Evolutionary conservation across 1,140 invertebrate genomes (phyloP).

Genomic region (Drosophila willistoni): DNA sequence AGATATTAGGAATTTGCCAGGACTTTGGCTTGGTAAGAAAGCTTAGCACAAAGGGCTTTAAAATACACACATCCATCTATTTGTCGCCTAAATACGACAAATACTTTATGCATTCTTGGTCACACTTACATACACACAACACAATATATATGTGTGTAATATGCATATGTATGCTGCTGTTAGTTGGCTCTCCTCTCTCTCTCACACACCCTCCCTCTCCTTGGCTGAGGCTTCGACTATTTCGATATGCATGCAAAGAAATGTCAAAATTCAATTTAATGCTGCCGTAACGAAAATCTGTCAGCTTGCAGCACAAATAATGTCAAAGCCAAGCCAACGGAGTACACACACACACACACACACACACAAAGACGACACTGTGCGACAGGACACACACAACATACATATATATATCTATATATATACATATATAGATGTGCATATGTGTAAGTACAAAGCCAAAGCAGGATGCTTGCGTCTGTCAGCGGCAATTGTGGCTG

Average conservation of each 20-base stretch:
- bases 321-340: constrained; percentile 67
- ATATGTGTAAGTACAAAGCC: constrained; percentile 38
- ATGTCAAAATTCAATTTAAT: constrained; percentile 81
- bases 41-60: background rate
- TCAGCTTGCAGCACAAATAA: constrained; percentile 80
- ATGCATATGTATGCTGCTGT: background rate
- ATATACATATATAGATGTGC: background rate
- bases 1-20: background rate
- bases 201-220: background rate
- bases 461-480: constrained; percentile 72
- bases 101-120: background rate
- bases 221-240: constrained; percentile 10
- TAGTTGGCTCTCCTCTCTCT: background rate
- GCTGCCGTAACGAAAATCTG: constrained; percentile 75
- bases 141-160: background rate
- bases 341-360: constrained; percentile 28
- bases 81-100: constrained; percentile 1
- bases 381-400: constrained; percentile 40
- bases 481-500: constrained; percentile 78
- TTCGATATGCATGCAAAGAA: constrained; percentile 68
- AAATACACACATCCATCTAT: background rate
- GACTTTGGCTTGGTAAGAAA: background rate
- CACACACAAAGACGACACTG: constrained; percentile 20
- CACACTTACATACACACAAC: background rate
- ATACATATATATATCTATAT: background rate